Percentiles rank a stretch among this genome's conserved stretches.
phyloP scores from a whole-genome alignment of 2,797 vertebrate species.

The Novumbra hubbsi region DNA sequence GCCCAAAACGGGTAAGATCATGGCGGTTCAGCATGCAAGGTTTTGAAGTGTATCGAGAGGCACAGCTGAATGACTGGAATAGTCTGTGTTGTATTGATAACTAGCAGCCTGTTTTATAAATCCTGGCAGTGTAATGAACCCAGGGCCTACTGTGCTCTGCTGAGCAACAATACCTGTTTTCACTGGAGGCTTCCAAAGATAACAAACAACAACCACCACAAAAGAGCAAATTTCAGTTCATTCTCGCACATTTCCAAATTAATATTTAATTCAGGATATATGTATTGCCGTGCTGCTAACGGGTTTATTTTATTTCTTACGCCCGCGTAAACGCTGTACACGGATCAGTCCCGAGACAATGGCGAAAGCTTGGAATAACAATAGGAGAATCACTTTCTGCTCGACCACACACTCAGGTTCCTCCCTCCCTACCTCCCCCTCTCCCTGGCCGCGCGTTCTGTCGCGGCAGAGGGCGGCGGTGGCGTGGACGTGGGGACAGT shows the following conservation, averaged over 20 bases:
- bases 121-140: slow-evolving; percentile 75
- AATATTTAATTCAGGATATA: slow-evolving; percentile 3
- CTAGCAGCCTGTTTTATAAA: slow-evolving; percentile 76
- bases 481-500: slow-evolving; percentile 50
- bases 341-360: background rate
- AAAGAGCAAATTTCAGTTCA: slow-evolving; percentile 46
- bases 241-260: slow-evolving; percentile 63
- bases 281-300: background rate
- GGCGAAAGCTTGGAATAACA: background rate
- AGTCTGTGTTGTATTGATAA: slow-evolving; percentile 80
- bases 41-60: slow-evolving; percentile 75
- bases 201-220: slow-evolving; percentile 70
- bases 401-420: background rate
- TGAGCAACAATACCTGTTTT: slow-evolving; percentile 77
- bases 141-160: slow-evolving; percentile 73
- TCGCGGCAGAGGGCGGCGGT: slow-evolving; percentile 13
- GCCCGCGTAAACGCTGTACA: background rate
- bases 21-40: slow-evolving; percentile 55
- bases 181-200: slow-evolving; percentile 69
- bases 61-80: slow-evolving; percentile 70
- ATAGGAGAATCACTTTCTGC: background rate
- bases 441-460: background rate
- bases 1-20: slow-evolving; percentile 66
- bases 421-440: background rate
- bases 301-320: background rate